Evolutionary conservation across 2,888 invertebrate genomes (phyloP).

Genomic region (Rhynchonema sp.): DNA sequence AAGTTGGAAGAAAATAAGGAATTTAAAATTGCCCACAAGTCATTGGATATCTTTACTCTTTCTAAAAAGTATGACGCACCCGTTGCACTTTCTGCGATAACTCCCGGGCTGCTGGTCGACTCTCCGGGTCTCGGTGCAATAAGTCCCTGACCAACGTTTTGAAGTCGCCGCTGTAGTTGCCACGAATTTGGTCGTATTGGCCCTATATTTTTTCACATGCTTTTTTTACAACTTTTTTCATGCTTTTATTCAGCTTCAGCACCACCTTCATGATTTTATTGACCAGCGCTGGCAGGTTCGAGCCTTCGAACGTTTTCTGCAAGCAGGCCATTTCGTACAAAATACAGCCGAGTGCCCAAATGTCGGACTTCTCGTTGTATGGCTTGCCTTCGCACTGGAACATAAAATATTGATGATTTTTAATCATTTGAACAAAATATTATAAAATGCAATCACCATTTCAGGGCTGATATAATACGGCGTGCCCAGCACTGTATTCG

Average conservation of each 20-base stretch:
- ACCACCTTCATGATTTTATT: slow-evolving; percentile 53
- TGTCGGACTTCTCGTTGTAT: slow-evolving; percentile 54
- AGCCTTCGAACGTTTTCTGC: slow-evolving; percentile 51
- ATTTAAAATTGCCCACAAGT: not conserved
- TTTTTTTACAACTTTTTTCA: too few species aligned
- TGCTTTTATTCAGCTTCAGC: too few species aligned
- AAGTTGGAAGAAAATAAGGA: not conserved
- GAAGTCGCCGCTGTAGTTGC: slow-evolving; percentile 44
- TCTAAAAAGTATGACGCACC: not conserved
- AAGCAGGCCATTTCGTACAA: slow-evolving; percentile 48
- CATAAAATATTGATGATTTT: not conserved
- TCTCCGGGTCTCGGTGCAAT: slow-evolving; percentile 43
- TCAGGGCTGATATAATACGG: slow-evolving; percentile 37
- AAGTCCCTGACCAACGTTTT: slow-evolving; percentile 43
- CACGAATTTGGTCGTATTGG: slow-evolving; percentile 46
- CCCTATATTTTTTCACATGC: slow-evolving; percentile 38
- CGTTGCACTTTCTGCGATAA: not conserved
- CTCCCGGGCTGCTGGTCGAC: slow-evolving; percentile 44
- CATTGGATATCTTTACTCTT: not conserved
- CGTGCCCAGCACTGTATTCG: slow-evolving; percentile 36
- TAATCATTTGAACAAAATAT: slow-evolving; percentile 9
- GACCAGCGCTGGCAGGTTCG: slow-evolving; percentile 50
- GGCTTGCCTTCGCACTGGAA: slow-evolving; percentile 51
- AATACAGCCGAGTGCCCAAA: slow-evolving; percentile 53
- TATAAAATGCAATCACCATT: slow-evolving; percentile 12